Base-by-base conservation (phyloP, 2,888 invertebrate species). In the Pterostichus madidus region DNA sequence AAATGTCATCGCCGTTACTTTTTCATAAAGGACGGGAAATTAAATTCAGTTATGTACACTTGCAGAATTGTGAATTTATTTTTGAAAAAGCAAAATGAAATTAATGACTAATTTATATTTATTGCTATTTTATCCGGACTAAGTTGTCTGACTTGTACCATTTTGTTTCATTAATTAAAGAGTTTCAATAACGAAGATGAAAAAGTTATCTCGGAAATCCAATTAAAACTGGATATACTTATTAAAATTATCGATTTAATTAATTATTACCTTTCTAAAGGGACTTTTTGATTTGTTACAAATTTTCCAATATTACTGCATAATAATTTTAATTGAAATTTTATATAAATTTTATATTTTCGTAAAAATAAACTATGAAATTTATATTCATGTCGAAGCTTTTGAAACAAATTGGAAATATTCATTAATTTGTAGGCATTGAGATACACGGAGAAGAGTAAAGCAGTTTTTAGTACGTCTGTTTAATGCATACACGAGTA, bases 1-100 rank as follows among this genome's bases (percentile, higher is more conserved):
- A 80, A 80, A 80, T 80, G 80, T 71, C 80, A 80, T 80, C 64
- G 73, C 75, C 75, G 75, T 75, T 75, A 31, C 44, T 78, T 78
- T 80, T 80, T 71, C 80, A 80, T 73, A 80, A 73, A 80, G 80
- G 44, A 80, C 80, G 80, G 79, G 80, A 80, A 80, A 80, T 80
- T 80, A 80, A 68, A 80, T 73, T 71, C 71, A 71, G 73, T 73
- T 80, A 56, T 78, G 56, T 80, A 61, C 80, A 39, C 39, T 49
- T 64, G 52, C 52, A 71, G 56, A 71, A 44, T 56, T 77, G 53
- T 77, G 35, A 10, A 35, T 10, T 71, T 68, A 56, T 68, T 78
- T 76, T 46, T 52, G 52, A 32, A 4, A 10, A 10, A 17, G n/a
- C 11, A 15, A 17, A 80, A 73, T 13, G 39, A 7, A 35, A 71